Percentiles rank a stretch among this genome's conserved stretches.
phyloP scores from a whole-genome alignment of 2,797 vertebrate species.

The Lepus townsendii region DNA sequence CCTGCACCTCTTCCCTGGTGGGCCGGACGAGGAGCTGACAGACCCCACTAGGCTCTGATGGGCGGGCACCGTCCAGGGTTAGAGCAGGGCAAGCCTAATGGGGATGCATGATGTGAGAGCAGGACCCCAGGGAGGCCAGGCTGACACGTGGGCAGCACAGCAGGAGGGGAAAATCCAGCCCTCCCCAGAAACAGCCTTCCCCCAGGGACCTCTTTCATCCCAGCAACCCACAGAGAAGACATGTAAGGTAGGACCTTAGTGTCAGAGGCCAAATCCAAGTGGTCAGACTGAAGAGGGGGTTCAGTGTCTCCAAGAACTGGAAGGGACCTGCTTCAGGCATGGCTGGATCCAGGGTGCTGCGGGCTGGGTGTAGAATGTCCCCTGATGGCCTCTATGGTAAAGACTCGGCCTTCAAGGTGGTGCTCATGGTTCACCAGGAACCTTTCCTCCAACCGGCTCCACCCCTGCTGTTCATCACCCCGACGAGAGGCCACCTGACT shows the following conservation, averaged over 20 bases:
- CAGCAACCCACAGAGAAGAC: not conserved
- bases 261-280: not conserved
- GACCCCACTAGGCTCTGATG: not conserved
- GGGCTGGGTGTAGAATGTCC: no score
- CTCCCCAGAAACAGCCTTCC: no score
- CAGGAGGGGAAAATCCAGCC: no score
- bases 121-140: not conserved
- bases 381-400: no score
- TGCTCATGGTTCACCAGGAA: no score
- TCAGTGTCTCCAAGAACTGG: not conserved
- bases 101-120: not conserved
- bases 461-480: no score
- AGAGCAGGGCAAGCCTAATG: not conserved
- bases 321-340: not conserved
- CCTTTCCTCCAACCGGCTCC: no score
- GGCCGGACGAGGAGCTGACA: not conserved
- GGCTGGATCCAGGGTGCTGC: not conserved
- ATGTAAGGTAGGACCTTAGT: not conserved
- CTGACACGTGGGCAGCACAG: accelerated
- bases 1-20: not conserved
- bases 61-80: no score
- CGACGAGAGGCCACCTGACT: no score
- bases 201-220: no score
- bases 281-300: not conserved
- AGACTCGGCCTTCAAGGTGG: no score